Evolutionary conservation across 2,113 vertebrate species (phyloP).

Genomic region (Vidua macroura): DNA sequence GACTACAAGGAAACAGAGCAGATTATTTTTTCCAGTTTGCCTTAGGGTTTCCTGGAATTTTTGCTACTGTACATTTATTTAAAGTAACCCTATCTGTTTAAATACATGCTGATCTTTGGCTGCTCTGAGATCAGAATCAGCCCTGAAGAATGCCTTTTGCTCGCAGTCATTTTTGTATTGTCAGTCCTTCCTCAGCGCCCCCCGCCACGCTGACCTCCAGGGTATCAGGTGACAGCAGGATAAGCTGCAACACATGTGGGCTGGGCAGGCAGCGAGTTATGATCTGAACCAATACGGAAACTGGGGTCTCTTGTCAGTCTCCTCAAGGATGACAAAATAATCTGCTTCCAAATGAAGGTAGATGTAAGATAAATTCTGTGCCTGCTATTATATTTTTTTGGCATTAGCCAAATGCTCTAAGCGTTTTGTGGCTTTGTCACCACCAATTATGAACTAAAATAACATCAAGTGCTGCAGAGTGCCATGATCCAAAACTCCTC

Average conservation of each 20-base stretch:
- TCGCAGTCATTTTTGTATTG: conserved; percentile 27
- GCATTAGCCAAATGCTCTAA: not conserved
- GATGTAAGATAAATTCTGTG: conserved; percentile 11
- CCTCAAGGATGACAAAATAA: not conserved
- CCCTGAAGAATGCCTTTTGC: conserved; percentile 26
- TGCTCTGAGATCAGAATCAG: conserved; percentile 58
- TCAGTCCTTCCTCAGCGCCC: conserved; percentile 26
- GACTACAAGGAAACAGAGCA: conserved; percentile 11
- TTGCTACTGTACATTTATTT: conserved; percentile 69
- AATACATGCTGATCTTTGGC: conserved; percentile 64
- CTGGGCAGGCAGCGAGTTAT: not conserved
- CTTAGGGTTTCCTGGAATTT: conserved; percentile 63
- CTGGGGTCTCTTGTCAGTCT: not conserved
- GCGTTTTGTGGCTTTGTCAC: conserved; percentile 36
- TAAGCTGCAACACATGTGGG: conserved; percentile 64
- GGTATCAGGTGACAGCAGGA: conserved; percentile 29
- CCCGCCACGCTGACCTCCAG: not conserved
- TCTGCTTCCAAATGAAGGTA: conserved; percentile 27
- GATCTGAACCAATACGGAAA: not conserved
- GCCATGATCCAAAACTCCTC: not conserved
- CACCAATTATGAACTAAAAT: conserved; percentile 39
- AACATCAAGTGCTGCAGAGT: not conserved
- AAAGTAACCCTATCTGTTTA: conserved; percentile 65
- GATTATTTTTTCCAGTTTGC: conserved; percentile 58
- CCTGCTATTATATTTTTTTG: conserved; percentile 33